Base-by-base conservation (phyloP, 1,140 invertebrate species). In the Eumeta japonica region DNA sequence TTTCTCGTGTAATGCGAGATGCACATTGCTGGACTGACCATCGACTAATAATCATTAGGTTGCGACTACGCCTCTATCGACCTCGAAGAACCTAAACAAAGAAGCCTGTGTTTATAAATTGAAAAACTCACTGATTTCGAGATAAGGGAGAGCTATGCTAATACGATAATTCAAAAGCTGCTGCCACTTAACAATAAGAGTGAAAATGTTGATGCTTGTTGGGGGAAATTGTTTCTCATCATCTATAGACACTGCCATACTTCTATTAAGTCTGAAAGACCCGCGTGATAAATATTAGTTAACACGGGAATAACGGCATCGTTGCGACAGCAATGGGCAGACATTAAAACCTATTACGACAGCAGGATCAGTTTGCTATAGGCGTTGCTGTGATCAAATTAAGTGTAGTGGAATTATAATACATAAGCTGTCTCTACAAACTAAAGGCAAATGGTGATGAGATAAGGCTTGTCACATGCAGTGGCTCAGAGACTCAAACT, bases 1-100 rank as follows among this genome's bases (percentile, higher is more conserved):
- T 52, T 13, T 50, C 54, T 10, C 50, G 46, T 4, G 48, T 46
- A 1, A 52, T 53, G 44, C 47, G 53, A 11, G 39, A 47, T 43
- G 50, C 47, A 5, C 36, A 50, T 10, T 53, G 47, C 18, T 50
- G 45, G 45, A 39, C 44, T 3, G 46, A 49, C 11, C 44, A 49
- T 16, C 35, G 43, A 19, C 40, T 53, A 16, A 15, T n/a, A n/a
- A n/a, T 48, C 10, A 36, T 31, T n/a, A 49, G 46, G 16, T 13
- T 49, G n/a, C 17, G 34, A 10, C 24, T 52, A 2, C 16, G 38
- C n/a, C 37, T 52, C 4, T n/a, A 32, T 11, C 41, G 9, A n/a
- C 43, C 45, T 15, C 38, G 43, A 13, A 36, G 46, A 30, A 39
- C 40, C 18, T 1, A 2, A 1, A 28, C 2, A 17, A 19, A 3